Evolutionary conservation across 2,888 invertebrate genomes (phyloP).

Genomic region (Cerastis leucographa): DNA sequence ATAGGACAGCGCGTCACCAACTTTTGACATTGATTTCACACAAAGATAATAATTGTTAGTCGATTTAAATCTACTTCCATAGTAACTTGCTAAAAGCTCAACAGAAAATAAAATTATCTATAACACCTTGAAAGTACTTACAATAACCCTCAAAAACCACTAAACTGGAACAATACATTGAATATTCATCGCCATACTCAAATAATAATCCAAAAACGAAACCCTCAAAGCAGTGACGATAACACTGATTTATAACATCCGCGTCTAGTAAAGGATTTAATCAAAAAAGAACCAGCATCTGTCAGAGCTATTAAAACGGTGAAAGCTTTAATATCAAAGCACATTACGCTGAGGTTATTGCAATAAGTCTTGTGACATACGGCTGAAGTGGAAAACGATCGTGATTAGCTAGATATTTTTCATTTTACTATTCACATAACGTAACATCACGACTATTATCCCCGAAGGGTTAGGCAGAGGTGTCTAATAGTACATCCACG

Average conservation of each 20-base stretch:
- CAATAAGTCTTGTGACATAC: slow-evolving; percentile 74
- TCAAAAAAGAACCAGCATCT: slow-evolving; percentile 81
- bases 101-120: no score
- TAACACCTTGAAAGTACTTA: neutral
- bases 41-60: no score
- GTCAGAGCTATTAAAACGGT: slow-evolving; percentile 80
- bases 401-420: neutral
- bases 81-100: no score
- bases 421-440: neutral
- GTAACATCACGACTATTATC: neutral
- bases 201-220: slow-evolving; percentile 35
- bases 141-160: neutral
- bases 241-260: slow-evolving; percentile 74
- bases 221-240: slow-evolving; percentile 61
- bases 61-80: no score
- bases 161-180: slow-evolving; percentile 3
- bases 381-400: slow-evolving; percentile 30
- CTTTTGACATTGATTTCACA: neutral
- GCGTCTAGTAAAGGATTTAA: slow-evolving; percentile 78
- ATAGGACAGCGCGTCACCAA: neutral
- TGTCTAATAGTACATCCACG: neutral
- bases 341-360: slow-evolving; percentile 81
- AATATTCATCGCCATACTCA: slow-evolving; percentile 10
- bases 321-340: slow-evolving; percentile 82
- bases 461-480: neutral